These are phyloP conservation scores for Heliconius hermathena DNA, from an alignment of 1,140 invertebrate species.

Conservation along the genomic window DNA sequence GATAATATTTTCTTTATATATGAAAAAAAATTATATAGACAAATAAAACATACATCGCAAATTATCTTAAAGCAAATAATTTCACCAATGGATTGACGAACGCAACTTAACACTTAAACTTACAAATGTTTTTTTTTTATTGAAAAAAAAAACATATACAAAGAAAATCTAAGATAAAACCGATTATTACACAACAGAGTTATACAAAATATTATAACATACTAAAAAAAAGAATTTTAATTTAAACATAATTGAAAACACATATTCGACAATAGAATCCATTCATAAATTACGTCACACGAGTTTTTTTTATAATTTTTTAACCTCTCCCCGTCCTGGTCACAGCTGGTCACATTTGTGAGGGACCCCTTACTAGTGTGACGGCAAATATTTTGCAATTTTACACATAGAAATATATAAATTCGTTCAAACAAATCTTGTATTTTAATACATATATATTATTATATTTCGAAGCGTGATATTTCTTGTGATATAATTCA, in stretches of 20 bases:
- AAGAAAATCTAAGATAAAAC: neutral
- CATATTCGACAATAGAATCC: neutral
- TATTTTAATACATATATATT: too few species aligned
- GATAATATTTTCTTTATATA: neutral
- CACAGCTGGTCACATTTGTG: too few species aligned
- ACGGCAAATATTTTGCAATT: too few species aligned
- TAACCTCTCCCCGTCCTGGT: too few species aligned
- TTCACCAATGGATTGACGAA: neutral
- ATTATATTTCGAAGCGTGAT: too few species aligned
- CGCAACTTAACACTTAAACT: neutral
- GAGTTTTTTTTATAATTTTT: too few species aligned
- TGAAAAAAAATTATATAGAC: neutral
- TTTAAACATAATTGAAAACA: neutral
- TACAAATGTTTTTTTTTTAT: neutral
- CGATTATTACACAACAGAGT: neutral
- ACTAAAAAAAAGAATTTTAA: neutral
- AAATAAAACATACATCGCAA: neutral
- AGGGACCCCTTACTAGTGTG: too few species aligned
- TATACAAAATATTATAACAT: neutral
- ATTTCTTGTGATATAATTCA: too few species aligned
- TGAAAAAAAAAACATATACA: neutral
- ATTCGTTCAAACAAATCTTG: too few species aligned
- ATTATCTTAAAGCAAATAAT: conserved; percentile 1
- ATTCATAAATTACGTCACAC: too few species aligned
- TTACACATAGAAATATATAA: too few species aligned